phyloP scores from a whole-genome alignment of 2,888 invertebrate genomes.

The Pseudanteris insignis region DNA sequence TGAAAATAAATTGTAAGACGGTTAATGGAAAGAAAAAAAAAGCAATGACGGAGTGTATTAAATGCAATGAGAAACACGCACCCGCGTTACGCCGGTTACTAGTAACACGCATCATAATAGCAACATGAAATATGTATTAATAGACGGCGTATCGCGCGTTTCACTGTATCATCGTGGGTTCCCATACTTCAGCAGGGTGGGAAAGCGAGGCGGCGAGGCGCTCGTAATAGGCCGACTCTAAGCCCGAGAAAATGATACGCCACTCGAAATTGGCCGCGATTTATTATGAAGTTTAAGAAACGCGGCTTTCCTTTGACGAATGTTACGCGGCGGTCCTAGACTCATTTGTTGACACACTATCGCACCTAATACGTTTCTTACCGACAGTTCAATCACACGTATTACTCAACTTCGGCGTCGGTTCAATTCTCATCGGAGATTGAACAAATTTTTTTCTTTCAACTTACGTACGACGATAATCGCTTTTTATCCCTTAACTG shows the following conservation, averaged over 20 bases:
- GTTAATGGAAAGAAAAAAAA: slow-evolving; percentile 3
- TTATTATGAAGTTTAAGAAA: slow-evolving; percentile 29
- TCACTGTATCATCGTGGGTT: slow-evolving; percentile 49
- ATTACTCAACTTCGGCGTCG: too few species aligned
- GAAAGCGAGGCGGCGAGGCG: slow-evolving; percentile 42
- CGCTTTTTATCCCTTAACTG: too few species aligned
- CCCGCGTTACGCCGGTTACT: slow-evolving; percentile 31
- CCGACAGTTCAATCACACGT: too few species aligned
- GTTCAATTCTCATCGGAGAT: too few species aligned
- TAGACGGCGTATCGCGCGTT: slow-evolving; percentile 48
- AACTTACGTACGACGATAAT: too few species aligned
- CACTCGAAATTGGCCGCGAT: slow-evolving; percentile 38
- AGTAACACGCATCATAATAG: slow-evolving; percentile 32
- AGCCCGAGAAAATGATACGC: slow-evolving; percentile 31
- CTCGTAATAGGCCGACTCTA: slow-evolving; percentile 48
- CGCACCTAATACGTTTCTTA: too few species aligned
- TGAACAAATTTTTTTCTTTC: too few species aligned
- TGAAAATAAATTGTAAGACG: too few species aligned
- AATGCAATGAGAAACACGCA: slow-evolving; percentile 32
- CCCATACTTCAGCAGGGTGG: slow-evolving; percentile 48
- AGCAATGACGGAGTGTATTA: slow-evolving; percentile 24
- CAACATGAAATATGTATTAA: slow-evolving; percentile 52
- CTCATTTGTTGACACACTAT: too few species aligned
- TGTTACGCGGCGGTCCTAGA: too few species aligned
- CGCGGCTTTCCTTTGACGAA: too few species aligned